Evolutionary conservation across 1,140 invertebrate species (phyloP).

Genomic region (Ips nitidus): DNA sequence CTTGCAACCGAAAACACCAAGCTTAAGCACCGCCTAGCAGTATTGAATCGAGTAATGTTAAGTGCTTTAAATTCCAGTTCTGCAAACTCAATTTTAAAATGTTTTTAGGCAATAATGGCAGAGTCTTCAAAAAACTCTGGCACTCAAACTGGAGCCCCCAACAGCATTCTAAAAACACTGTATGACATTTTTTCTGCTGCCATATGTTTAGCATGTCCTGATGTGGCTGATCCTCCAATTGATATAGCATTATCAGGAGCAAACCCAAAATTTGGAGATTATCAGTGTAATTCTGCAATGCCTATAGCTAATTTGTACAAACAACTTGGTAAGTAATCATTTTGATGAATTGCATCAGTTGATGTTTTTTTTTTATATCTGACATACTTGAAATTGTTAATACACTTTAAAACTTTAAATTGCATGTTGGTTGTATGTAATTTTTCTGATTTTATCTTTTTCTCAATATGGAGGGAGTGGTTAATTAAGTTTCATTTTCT

Average conservation of each 20-base stretch:
- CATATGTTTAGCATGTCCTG: conserved; percentile 74
- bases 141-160: conserved; percentile 35
- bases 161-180: conserved; percentile 64
- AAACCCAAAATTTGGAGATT: conserved; percentile 90
- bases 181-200: conserved; percentile 69
- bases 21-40: conserved; percentile 76
- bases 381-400: no score
- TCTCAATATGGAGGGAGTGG: no score
- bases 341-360: conserved; percentile 7
- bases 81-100: conserved; percentile 12
- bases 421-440: no score
- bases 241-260: conserved; percentile 68
- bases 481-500: conserved; percentile 5
- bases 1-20: conserved; percentile 77
- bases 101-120: conserved; percentile 59
- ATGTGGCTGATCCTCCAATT: conserved; percentile 67
- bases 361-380: conserved; percentile 5
- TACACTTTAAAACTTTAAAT: no score
- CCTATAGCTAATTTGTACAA: conserved; percentile 76
- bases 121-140: conserved; percentile 51
- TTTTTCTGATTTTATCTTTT: no score
- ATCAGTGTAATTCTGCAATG: conserved; percentile 97
- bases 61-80: neutral
- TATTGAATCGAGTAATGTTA: conserved; percentile 73
- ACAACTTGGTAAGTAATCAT: conserved; percentile 53